Base-by-base conservation (phyloP, 2,113 vertebrate species). In the Dasypus novemcinctus region DNA sequence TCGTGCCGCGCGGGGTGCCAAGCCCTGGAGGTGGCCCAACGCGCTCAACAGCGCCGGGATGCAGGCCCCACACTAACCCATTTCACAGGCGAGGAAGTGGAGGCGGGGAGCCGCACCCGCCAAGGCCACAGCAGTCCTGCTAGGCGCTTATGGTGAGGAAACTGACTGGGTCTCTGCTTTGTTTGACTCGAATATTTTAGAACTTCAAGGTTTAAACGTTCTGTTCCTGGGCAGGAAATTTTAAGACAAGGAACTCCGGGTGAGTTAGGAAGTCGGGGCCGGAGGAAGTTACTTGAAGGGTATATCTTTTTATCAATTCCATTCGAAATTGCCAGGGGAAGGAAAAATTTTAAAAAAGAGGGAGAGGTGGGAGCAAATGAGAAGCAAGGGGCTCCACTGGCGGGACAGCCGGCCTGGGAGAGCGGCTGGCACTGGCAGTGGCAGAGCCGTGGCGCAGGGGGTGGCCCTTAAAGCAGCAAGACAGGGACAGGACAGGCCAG, bases 11-110 rank as follows among this genome's bases (percentile, higher is more conserved):
- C 25, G 33, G 31, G 5, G 80, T 1, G 7, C 8, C 5, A 17
- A 64, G 17, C 0, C 0, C 9, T n/a, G 1, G 38, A 17, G 21
- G 0, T 0, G 4, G 7, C 31, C 33, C 8, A 23, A 33, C 21
- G 38, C 33, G 38, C 23, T 0, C 8, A 33, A 12, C 21, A 0
- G 21, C 52, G 59, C 14, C 21, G 5, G 63, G 74, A 33, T 23
- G 85, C 21, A 61, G 8, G 52, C 8, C 20, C 57, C 36, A 2
- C 41, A 27, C 4, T 9, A 31, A 20, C 66, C 71, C 61, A 54
- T 31, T 43, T 61, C 25, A 75, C 3, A 21, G 64, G n/a, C 14
- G n/a, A 87, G 46, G 23, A 88, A 81, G 81, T 2, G 38, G 46
- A 82, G 43, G n/a, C 61, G 18, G 86, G 85, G 61, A 59, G n/a